Base-by-base conservation (phyloP, 2,888 invertebrate genomes). In the Tipula helvola region DNA sequence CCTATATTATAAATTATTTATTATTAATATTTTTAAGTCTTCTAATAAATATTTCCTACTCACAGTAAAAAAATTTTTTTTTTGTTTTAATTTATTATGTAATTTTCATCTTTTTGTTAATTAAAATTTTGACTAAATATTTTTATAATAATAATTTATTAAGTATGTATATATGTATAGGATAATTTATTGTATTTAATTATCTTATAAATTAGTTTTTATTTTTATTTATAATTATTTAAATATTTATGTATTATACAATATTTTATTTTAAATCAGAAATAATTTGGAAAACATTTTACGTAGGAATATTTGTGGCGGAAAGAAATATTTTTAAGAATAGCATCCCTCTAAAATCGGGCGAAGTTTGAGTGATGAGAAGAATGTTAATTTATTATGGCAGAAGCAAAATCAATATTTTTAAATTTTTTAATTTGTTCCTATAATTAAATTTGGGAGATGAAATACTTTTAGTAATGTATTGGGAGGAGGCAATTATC, bases 21-120 rank as follows among this genome's bases (percentile, higher is more conserved):
- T 71, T 71, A 28, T 10, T 52, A 52, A 42, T n/a, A 71, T 28
- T 71, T 39, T 5, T 42, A 85, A 85, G 41, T 85, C 41, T 42
- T 85, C 42, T 85, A 42, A 41, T 85, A 85, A 41, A 42, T 28
- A 71, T 18, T 85, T 85, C 13, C 85, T 85, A 85, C 85, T 16
- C 85, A 85, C 85, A 85, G 85, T 85, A 85, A 85, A 85, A 83
- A 85, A 85, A 85, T 44, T 36, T 84, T 84, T 84, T 36, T 36
- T 41, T 28, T 39, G 39, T 3, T 71, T 28, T 71, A 71, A 71
- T 71, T 28, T 71, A 28, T 71, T 71, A 71, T 16, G 5, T 57
- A 57, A 16, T 57, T 36, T 83, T 83, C 36, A 36, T 83, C 4
- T 36, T 57, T 83, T 13, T 36, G 36, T 36, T 83, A 12, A 83